Percentiles rank a stretch among this genome's conserved stretches.
phyloP scores from a whole-genome alignment of 2,113 vertebrate species.

The Shinisaurus crocodilurus region DNA sequence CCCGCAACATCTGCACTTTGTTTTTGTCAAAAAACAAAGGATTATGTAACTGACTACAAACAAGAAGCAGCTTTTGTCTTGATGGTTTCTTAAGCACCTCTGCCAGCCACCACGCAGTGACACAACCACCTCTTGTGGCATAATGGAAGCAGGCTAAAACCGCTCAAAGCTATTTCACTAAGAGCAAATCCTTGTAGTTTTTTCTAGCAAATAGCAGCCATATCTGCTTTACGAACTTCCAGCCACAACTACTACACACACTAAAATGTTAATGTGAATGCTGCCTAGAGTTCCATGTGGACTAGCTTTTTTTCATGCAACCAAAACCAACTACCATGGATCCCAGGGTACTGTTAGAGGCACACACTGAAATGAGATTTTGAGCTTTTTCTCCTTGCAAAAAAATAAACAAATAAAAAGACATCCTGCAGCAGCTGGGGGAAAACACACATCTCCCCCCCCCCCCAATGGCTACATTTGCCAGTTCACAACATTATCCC shows the following conservation, averaged over 20 bases:
- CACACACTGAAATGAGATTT: too few relatives aligned
- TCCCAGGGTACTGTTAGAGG: too few relatives aligned
- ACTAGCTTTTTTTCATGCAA: too few relatives aligned
- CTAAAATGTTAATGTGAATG: background rate
- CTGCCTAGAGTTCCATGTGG: background rate
- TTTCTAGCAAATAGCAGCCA: background rate
- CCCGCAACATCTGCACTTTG: background rate
- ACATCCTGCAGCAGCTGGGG: too few relatives aligned
- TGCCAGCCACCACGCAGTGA: background rate
- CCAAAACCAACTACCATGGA: background rate
- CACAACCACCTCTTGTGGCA: background rate
- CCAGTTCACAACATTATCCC: too few relatives aligned
- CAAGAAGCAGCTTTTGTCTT: background rate
- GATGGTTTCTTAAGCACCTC: background rate
- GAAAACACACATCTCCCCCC: too few relatives aligned
- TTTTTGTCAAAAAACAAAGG: background rate
- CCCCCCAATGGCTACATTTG: too few relatives aligned
- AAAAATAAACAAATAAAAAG: too few relatives aligned
- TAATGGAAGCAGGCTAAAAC: background rate
- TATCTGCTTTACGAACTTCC: background rate
- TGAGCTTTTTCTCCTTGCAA: too few relatives aligned
- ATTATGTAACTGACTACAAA: background rate
- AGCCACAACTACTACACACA: background rate
- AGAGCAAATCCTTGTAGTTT: background rate
- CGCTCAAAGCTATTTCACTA: background rate